Evolutionary conservation across 2,113 vertebrate species (phyloP), one percentile per base, ranked within the genome.

Genomic region (Poeciliopsis occidentalis): DNA sequence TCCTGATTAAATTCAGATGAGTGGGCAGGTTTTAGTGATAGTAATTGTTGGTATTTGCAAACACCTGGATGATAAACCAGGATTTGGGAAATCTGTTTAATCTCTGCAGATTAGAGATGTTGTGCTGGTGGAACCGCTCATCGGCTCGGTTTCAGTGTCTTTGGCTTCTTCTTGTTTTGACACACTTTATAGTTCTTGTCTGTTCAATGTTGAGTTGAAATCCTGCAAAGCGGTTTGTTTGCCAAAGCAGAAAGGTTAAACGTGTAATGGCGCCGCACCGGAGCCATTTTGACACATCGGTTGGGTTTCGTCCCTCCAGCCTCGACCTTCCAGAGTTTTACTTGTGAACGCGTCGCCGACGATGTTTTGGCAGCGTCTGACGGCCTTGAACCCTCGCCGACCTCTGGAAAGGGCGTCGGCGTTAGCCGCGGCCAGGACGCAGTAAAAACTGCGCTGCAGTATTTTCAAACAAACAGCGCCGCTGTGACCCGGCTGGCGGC

Each of bases 401-500:
- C 57, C 65, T 12, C 8, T 12, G 71, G 67, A 57, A 65, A 66
- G 64, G 75, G 32, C 77, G 44, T 68, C 8, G 1, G 61, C 76
- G 66, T 29, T 7, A 34, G 30, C 7, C 10, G 67, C 61, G n/a
- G 80, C 66, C 60, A 41, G 76, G 70, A 69, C 8, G 73, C 76
- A 47, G 82, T 65, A 70, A 85, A 57, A 91, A 78, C 81, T 15
- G 15, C 13, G 79, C 77, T 69, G 77, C 83, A 67, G 61, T 84
- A 86, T 88, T 91, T 86, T 77, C 82, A 88, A 91, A 89, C 87
- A 88, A 92, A 88, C 88, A 84, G 39, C 62, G 26, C 65, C 67
- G 69, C 66, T 5, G 7, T 75, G 82, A 77, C 76, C 81, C 62
- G 71, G 68, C 62, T 11, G 51, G 60, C 80, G 11, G 8, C 1